Evolutionary conservation across 2,113 vertebrate species (phyloP), one percentile per base, ranked within the genome.

Genomic region (Planiliza haematocheilus): DNA sequence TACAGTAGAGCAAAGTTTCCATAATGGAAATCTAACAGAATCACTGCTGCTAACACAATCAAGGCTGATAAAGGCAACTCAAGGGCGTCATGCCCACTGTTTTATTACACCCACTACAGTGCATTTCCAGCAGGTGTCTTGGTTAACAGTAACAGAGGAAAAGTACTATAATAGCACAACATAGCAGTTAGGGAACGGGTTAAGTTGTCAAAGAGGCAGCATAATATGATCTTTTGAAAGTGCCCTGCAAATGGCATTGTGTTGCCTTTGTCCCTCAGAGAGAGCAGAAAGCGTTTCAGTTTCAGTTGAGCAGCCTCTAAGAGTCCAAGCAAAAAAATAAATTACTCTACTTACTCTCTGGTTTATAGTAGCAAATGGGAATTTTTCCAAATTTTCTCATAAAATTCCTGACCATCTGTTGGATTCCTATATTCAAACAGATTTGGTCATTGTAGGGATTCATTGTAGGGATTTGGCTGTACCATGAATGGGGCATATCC

Each of bases 1-100:
- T 74, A 75, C 45, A 80, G 39, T 45, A 5, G 46, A 17, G 71
- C 45, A 56, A 75, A 85, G 78, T 90, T 89, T 88, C 82, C 90
- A 84, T 53, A 46, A 56, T 87, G 84, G 80, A 91, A 89, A 88
- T 66, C 39, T 59, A 56, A 49, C 16, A 67, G 66, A 70, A 69
- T 24, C 21, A 69, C 34, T 52, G 38, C 21, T 55, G 8, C 50
- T 11, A 1, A 61, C 37, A 42, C 39, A 75, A 16, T 42, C 38
- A 8, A 51, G 17, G 48, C 6, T 18, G 49, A 70, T 59, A 56
- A 72, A 59, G 21, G 7, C 14, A 52, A 17, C 16, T 21, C 16
- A 30, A 38, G 38, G 8, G 17, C 37, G 20, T 59, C 46, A 41
- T 7, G 42, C 7, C 49, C 11, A 34, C 11, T 2, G 10, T n/a